phyloP scores from a whole-genome alignment of 2,888 invertebrate genomes.

The Arctia plantaginis region DNA sequence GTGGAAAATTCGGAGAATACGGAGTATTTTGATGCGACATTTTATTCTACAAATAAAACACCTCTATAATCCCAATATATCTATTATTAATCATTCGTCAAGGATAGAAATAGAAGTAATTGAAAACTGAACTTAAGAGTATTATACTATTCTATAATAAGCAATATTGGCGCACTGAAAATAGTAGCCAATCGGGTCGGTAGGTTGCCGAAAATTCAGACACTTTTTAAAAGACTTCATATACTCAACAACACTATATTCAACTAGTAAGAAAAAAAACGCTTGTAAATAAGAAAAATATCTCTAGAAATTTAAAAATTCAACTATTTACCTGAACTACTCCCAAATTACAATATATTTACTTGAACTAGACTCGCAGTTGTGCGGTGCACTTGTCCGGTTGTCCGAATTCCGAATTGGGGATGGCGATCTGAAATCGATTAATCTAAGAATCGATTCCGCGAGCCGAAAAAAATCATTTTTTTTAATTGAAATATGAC shows the following conservation, averaged over 20 bases:
- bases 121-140: not conserved
- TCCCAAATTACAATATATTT: not conserved
- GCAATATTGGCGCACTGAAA: slow-evolving; percentile 26
- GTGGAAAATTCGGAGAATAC: slow-evolving; percentile 81
- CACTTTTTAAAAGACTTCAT: not conserved
- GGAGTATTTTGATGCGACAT: slow-evolving; percentile 81
- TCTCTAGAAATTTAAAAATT: not conserved
- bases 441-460: no score
- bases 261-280: not conserved
- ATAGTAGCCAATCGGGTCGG: slow-evolving; percentile 29
- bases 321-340: not conserved
- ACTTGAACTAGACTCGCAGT: not conserved
- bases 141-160: slow-evolving; percentile 27
- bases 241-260: not conserved
- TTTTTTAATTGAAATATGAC: no score
- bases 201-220: slow-evolving; percentile 4
- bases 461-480: no score
- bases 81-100: slow-evolving; percentile 9
- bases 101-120: not conserved
- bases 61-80: no score
- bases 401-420: no score
- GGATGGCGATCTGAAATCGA: no score
- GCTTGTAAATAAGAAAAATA: not conserved
- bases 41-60: slow-evolving; percentile 49
- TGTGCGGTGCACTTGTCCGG: not conserved